Evolutionary conservation across 2,113 vertebrate species (phyloP).

Genomic region (Corythornis madagascariensis): DNA sequence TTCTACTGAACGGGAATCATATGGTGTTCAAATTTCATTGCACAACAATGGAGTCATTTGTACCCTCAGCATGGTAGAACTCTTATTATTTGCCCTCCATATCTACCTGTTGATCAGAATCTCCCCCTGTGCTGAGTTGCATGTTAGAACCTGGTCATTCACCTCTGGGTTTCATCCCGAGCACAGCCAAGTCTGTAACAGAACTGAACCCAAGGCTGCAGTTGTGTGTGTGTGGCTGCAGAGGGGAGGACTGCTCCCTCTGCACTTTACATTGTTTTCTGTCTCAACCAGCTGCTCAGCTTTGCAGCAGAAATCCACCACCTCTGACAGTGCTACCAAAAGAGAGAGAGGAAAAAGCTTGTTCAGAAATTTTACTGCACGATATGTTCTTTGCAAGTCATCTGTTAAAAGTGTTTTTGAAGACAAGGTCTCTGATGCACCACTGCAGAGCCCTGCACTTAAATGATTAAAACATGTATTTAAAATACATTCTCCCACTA

Average conservation of each 20-base stretch:
- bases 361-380: background rate
- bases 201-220: background rate
- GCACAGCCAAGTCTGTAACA: background rate
- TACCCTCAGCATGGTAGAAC: background rate
- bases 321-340: background rate
- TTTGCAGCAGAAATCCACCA: background rate
- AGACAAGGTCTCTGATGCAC: background rate
- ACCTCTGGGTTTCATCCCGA: background rate
- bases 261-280: constrained; percentile 7
- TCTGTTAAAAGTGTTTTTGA: background rate
- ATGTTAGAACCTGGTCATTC: background rate
- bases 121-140: background rate
- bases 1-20: background rate
- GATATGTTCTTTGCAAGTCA: background rate
- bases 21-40: background rate
- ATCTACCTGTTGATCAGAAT: background rate
- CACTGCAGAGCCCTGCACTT: background rate
- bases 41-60: background rate
- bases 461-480: background rate
- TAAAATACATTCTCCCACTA: background rate
- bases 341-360: background rate
- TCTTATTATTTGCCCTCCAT: rapidly evolving
- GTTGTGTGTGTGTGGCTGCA: background rate
- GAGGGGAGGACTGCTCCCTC: background rate
- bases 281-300: background rate